Evolutionary conservation across 2,888 invertebrate species (phyloP), one percentile per base, ranked within the genome.

Genomic region (Autographa pulchrina): DNA sequence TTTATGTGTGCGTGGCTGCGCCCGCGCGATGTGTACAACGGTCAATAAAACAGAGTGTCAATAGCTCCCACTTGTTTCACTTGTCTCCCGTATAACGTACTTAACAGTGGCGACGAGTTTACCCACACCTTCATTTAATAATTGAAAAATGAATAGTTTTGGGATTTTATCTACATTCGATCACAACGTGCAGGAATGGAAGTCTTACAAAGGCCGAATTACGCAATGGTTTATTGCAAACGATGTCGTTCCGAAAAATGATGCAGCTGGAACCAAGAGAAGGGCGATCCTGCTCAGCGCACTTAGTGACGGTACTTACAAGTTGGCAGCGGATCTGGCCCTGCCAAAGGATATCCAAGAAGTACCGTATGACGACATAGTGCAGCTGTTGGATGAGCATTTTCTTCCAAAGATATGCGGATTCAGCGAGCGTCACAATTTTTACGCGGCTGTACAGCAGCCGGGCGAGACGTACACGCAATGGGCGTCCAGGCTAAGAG

Each of bases 401-500:
- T 86, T 35, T 9, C 6, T 11, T 16, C 43, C 43, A 11, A 43
- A 16, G 25, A 16, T 43, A 14, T 38, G 74, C 7, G 85, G 84
- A 9, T 35, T 87, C 61, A 70, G 79, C 2, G 85, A 86, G 60
- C 77, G 84, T 0, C 77, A 78, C 54, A 81, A 81, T 6, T 86
- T 88, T 66, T 85, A 86, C 52, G 66, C 81, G 0, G 83, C 85
- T 1, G 61, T 60, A 1, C 86, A 86, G 61, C 67, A 65, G 18
- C n/a, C 63, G 7, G 75, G 68, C 8, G 86, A 88, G 48, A 68
- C 75, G 0, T 73, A 76, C 48, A 25, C 80, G 6, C 83, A 82
- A 61, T 84, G 81, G 82, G 83, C 83, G 3, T 79, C 83, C 7
- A 69, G 82, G 43, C 62, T 83, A n/a, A 70, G 83, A 9, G 81